Base-by-base conservation (phyloP, 2,888 invertebrate species). In the Hedya salicella region DNA sequence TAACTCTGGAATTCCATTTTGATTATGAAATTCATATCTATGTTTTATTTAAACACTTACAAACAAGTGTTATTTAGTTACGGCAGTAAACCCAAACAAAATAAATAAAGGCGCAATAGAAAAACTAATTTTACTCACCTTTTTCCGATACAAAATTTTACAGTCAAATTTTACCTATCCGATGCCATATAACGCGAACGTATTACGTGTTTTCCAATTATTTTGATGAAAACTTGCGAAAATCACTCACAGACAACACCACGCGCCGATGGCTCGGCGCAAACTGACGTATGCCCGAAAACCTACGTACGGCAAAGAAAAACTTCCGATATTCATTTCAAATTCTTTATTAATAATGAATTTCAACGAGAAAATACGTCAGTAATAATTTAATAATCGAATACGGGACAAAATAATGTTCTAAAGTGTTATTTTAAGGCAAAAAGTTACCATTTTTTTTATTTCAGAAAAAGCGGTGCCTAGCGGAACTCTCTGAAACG, bases 231-330 rank as follows among this genome's bases (percentile, higher is more conserved):
- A 44, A 46, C 32, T 16, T 44, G 44, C 68, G 69, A 42, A 56
- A 46, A 53, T 61, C 21, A 59, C 16, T 21, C 25, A 14, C 52
- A 71, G 68, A 68, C 71, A 61, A 80, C 88, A 76, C 70, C 56
- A 68, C 81, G 74, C 84, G 86, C 84, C 88, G 79, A 81, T 68
- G 62, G 79, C 69, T 79, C 73, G 80, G 83, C 87, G 86, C 81
- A 75, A 63, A 90, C 90, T 90, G 88, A 77, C 80, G 77, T 74
- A 72, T 36, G 48, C 32, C 16, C 19, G 49, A 39, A 59, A 57
- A 62, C 36, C 48, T 14, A n/a, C 49, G 6, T 32, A 21, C 16
- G n/a, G 13, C 9, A 16, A 48, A 17, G 8, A 21, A 46, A 53
- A 40, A 60, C 11, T 25, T 9, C 9, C 5, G 14, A 42, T 32